Conservation (phyloP, 2,797 vertebrate species). For the Pangasius larnaudii region DNA sequence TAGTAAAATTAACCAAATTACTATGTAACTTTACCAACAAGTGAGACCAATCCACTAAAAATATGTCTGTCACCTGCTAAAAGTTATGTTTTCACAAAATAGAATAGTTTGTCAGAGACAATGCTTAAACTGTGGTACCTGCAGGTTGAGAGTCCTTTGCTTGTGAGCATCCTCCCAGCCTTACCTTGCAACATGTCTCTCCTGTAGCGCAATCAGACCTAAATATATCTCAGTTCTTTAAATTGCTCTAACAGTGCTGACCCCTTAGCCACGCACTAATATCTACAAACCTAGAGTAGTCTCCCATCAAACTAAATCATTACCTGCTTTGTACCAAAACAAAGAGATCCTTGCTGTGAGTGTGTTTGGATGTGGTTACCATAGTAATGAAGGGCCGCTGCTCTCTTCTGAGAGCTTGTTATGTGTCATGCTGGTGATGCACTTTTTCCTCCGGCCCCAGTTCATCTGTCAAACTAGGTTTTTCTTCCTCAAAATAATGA, state of each 20-base stretch:
- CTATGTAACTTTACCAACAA: neutral
- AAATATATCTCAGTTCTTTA: slow-evolving; percentile 76
- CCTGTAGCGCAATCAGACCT: slow-evolving; percentile 68
- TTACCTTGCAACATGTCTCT: slow-evolving; percentile 56
- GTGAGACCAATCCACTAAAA: neutral
- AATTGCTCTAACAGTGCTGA: slow-evolving; percentile 72
- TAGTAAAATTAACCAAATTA: neutral
- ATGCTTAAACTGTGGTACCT: neutral
- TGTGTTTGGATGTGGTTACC: slow-evolving; percentile 94
- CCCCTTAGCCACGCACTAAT: slow-evolving; percentile 69
- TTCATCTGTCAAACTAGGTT: slow-evolving; percentile 99
- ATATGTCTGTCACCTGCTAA: neutral
- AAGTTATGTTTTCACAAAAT: neutral
- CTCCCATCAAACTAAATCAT: slow-evolving; percentile 94
- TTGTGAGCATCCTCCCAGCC: slow-evolving; percentile 59
- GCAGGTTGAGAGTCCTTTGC: slow-evolving; percentile 19
- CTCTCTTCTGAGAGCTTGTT: slow-evolving; percentile 99
- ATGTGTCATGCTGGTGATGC: slow-evolving; percentile 93
- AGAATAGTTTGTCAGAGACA: neutral
- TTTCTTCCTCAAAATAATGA: slow-evolving; percentile 99
- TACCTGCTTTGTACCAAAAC: slow-evolving; percentile 88
- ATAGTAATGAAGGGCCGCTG: slow-evolving; percentile 89
- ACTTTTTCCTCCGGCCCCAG: slow-evolving; percentile 80
- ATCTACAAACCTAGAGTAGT: slow-evolving; percentile 70
- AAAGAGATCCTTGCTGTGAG: slow-evolving; percentile 93